Evolutionary conservation across 2,113 vertebrate species (phyloP).

Genomic region (Cynopterus brachyotis): DNA sequence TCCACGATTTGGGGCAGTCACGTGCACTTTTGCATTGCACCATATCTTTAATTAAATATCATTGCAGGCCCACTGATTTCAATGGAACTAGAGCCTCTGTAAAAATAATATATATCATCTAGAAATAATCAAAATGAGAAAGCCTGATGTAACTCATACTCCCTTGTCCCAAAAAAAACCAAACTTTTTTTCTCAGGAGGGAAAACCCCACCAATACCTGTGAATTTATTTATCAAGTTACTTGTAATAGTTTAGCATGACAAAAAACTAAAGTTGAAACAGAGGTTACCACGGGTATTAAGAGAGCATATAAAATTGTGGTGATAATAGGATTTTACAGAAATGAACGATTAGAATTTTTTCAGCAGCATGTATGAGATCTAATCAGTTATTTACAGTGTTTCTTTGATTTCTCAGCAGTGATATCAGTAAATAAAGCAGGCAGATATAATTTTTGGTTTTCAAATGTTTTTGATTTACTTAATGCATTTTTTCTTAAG

Average conservation of each 20-base stretch:
- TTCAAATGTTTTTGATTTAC: conserved; percentile 20
- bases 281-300: conserved; percentile 47
- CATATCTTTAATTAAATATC: background rate
- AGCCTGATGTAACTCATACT: background rate
- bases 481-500: conserved; percentile 22
- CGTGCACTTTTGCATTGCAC: background rate
- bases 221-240: conserved; percentile 38
- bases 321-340: conserved; percentile 17
- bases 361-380: background rate
- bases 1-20: background rate
- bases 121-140: conserved; percentile 44
- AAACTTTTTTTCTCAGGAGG: background rate
- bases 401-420: background rate
- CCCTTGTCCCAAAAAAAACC: background rate
- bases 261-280: conserved; percentile 47
- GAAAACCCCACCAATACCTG: conserved; percentile 3
- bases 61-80: background rate
- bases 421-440: conserved; percentile 34
- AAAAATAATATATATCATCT: conserved; percentile 10
- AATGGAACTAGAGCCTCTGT: background rate
- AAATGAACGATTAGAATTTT: conserved; percentile 21
- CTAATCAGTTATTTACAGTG: conserved; percentile 33
- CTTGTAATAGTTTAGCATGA: conserved; percentile 36
- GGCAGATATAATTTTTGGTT: conserved; percentile 19
- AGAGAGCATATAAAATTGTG: conserved; percentile 31